phyloP scores from a whole-genome alignment of 2,113 vertebrate species.

The Xiphophorus couchianus region DNA sequence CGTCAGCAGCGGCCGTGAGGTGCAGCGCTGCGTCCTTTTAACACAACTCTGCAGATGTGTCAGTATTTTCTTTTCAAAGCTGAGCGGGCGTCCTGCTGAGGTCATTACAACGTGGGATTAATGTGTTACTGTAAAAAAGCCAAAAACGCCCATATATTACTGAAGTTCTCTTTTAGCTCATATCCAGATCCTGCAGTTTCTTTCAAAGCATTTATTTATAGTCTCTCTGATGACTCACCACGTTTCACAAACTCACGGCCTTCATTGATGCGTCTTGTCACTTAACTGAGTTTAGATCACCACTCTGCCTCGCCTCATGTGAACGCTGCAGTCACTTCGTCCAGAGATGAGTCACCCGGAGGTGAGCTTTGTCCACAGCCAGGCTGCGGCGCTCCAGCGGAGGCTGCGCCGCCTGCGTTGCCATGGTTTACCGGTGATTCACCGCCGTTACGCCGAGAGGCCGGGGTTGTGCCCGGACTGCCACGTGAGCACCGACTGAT shows the following conservation, averaged over 20 bases:
- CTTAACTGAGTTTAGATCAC: background rate
- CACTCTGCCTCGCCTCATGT: constrained; percentile 25
- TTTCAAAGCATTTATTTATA: background rate
- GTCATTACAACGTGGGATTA: too few species aligned
- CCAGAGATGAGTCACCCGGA: constrained; percentile 47
- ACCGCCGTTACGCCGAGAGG: constrained; percentile 11
- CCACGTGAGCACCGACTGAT: background rate
- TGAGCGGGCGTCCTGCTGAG: too few species aligned
- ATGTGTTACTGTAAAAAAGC: too few species aligned
- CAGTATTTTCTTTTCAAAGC: too few species aligned
- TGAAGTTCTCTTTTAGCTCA: constrained; percentile 36
- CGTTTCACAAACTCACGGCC: background rate
- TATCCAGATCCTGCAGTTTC: constrained; percentile 32
- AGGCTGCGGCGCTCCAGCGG: constrained; percentile 28
- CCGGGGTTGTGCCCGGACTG: constrained; percentile 26
- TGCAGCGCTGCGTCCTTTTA: too few species aligned
- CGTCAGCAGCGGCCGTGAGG: too few species aligned
- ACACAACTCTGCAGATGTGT: too few species aligned
- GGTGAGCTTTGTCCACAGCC: constrained; percentile 22
- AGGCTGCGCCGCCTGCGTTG: constrained; percentile 33
- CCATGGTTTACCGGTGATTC: constrained; percentile 60
- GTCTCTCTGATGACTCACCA: constrained; percentile 8
- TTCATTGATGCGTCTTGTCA: background rate
- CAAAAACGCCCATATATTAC: too few species aligned
- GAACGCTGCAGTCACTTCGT: constrained; percentile 26